Percentiles rank a stretch among this genome's conserved stretches.
Conservation (phyloP, 2,888 invertebrate species). For the Plagodis dolabraria region DNA sequence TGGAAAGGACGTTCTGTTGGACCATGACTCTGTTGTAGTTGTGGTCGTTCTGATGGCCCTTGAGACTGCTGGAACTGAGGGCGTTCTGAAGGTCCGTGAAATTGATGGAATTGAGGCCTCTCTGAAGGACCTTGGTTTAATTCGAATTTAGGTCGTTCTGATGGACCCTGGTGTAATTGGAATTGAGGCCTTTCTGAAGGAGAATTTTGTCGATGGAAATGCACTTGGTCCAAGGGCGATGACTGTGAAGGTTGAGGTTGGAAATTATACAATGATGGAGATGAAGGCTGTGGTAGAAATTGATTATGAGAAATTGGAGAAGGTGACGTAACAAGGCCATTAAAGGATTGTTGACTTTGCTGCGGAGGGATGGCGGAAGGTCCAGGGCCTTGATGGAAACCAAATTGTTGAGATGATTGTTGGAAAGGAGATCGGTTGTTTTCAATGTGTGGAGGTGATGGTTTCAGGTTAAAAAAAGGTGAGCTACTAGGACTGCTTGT, state of each 20-base stretch:
- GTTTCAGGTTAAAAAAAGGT: constrained; percentile 75
- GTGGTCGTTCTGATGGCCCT: constrained; percentile 60
- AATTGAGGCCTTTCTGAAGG: constrained; percentile 57
- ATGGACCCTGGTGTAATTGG: constrained; percentile 54
- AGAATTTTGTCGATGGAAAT: constrained; percentile 61
- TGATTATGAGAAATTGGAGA: constrained; percentile 65
- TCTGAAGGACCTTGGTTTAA: constrained; percentile 54
- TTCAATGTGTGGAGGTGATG: constrained; percentile 75
- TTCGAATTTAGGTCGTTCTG: constrained; percentile 54
- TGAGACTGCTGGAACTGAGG: constrained; percentile 35
- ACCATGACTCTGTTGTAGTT: constrained; percentile 41
- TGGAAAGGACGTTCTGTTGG: constrained; percentile 60
- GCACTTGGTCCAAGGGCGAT: constrained; percentile 46
- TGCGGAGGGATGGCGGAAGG: constrained; percentile 59
- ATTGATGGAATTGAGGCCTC: constrained; percentile 49
- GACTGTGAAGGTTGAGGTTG: constrained; percentile 68
- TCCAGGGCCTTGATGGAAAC: constrained; percentile 76
- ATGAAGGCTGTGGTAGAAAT: constrained; percentile 73
- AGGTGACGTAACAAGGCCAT: constrained; percentile 57
- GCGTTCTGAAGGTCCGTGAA: constrained; percentile 56
- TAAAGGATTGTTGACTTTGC: constrained; percentile 60
- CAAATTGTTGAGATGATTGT: constrained; percentile 72
- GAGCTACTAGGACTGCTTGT: constrained; percentile 66
- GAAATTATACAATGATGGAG: constrained; percentile 71
- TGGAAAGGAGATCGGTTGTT: constrained; percentile 71